Conservation (phyloP, 2,113 vertebrate genomes). For the Poeciliopsis retropinna region DNA sequence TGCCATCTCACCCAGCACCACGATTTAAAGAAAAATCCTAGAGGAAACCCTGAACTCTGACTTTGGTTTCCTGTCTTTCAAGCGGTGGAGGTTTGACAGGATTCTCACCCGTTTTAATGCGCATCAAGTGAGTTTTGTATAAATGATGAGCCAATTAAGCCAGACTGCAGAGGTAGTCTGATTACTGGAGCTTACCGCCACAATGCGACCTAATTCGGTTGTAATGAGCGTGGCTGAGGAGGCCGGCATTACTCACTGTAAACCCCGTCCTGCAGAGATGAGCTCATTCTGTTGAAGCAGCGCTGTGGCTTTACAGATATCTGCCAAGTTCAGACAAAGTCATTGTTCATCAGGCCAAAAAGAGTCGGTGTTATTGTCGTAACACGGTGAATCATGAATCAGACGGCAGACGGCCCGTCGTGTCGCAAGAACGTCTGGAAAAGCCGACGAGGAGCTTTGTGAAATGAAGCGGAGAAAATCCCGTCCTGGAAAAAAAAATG, state of each 20-base stretch:
- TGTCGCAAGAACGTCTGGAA: slow-evolving; percentile 61
- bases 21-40: no score
- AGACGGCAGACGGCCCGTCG: slow-evolving; percentile 22
- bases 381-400: slow-evolving; percentile 59
- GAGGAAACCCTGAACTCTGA: slow-evolving; percentile 1
- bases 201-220: slow-evolving; percentile 64
- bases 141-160: slow-evolving; percentile 74
- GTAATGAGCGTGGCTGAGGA: slow-evolving; percentile 64
- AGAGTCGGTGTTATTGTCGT: slow-evolving; percentile 57
- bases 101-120: slow-evolving; percentile 42
- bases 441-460: slow-evolving; percentile 65
- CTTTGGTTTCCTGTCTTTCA: slow-evolving; percentile 15
- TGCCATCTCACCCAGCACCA: no score
- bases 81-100: slow-evolving; percentile 31
- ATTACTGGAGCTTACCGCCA: slow-evolving; percentile 64
- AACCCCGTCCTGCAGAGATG: slow-evolving; percentile 53
- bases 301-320: slow-evolving; percentile 37
- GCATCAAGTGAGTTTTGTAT: slow-evolving; percentile 39
- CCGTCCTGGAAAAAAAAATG: not conserved
- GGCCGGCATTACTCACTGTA: slow-evolving; percentile 59
- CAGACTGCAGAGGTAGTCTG: slow-evolving; percentile 61
- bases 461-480: slow-evolving; percentile 9
- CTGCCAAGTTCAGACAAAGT: slow-evolving; percentile 58
- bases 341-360: slow-evolving; percentile 56
- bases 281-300: slow-evolving; percentile 46